Percentiles rank a stretch among this genome's conserved stretches.
Conservation (phyloP, 2,797 vertebrate species). For the Antrozous pallidus region DNA sequence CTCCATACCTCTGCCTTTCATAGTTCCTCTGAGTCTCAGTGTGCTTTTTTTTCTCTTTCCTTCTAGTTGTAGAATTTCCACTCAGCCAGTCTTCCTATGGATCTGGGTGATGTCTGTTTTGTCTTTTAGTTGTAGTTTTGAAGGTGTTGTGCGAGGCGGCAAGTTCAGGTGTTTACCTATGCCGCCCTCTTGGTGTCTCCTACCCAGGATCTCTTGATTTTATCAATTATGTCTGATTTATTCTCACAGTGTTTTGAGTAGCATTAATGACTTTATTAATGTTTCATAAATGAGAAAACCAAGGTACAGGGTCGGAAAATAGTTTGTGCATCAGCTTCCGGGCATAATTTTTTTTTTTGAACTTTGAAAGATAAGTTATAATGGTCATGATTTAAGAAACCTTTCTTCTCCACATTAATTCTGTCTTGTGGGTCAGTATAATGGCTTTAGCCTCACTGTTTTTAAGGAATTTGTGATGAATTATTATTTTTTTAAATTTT, state of each 20-base stretch:
- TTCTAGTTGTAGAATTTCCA: no score
- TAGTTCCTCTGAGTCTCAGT: no score
- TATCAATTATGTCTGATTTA: neutral
- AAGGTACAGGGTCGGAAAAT: neutral
- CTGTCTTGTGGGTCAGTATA: neutral
- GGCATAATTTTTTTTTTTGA: neutral
- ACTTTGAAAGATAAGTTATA: neutral
- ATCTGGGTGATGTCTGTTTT: no score
- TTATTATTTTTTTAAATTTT: conserved; percentile 1
- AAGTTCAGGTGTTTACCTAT: no score
- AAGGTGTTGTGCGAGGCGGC: no score
- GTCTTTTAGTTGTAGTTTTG: no score
- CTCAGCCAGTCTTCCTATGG: no score
- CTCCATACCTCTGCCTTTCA: no score
- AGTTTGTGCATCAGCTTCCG: neutral
- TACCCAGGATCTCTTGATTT: neutral
- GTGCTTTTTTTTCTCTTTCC: no score
- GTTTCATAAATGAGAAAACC: conserved; percentile 39
- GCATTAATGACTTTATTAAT: neutral
- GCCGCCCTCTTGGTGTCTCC: no score
- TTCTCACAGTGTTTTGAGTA: conserved; percentile 20
- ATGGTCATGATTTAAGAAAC: neutral
- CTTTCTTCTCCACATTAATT: neutral
- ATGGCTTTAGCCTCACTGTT: neutral
- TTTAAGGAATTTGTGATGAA: neutral